Percentiles rank a stretch among this genome's conserved stretches.
These are phyloP conservation scores for Lagria hirta DNA, from an alignment of 2,888 invertebrate genomes.

Conservation along the genomic window DNA sequence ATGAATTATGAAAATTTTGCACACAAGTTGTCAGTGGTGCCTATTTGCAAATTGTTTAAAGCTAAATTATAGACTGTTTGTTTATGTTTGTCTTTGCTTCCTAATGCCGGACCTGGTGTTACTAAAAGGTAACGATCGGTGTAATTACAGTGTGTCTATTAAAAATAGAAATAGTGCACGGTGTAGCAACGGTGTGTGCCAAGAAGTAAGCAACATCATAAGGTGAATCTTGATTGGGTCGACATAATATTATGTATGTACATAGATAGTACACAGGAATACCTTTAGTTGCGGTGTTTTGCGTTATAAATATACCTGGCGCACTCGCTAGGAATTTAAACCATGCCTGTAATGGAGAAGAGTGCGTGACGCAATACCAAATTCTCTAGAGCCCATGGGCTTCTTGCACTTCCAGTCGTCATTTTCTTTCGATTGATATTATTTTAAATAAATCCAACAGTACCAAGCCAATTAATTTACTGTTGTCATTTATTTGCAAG, in stretches of 20 bases:
- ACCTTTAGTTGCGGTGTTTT: conserved; percentile 22
- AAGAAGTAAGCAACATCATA: conserved; percentile 22
- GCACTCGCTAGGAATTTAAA: conserved; percentile 27
- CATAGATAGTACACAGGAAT: conserved; percentile 20
- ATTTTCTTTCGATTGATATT: too few species aligned
- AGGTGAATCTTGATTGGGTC: conserved; percentile 30
- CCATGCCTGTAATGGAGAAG: conserved; percentile 22
- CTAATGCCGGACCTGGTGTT: too few species aligned
- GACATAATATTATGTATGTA: too few species aligned
- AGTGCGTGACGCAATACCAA: conserved; percentile 17
- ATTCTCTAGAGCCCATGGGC: conserved; percentile 7
- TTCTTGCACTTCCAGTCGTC: too few species aligned
- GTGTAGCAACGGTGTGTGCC: conserved; percentile 17
- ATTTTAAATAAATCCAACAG: too few species aligned
- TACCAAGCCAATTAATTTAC: conserved; percentile 10
- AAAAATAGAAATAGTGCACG: conserved; percentile 20
- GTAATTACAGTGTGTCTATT: conserved; percentile 22
- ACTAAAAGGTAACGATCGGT: conserved; percentile 25
- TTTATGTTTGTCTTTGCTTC: too few species aligned
- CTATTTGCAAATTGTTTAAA: background rate
- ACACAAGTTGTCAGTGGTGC: background rate
- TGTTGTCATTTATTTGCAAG: conserved; percentile 4
- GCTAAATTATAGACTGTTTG: conserved; percentile 17
- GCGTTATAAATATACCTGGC: conserved; percentile 24
- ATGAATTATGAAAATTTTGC: background rate